Percentiles rank a stretch among this genome's conserved stretches.
phyloP scores from a whole-genome alignment of 2,797 vertebrate genomes.

The Lacerta agilis region DNA sequence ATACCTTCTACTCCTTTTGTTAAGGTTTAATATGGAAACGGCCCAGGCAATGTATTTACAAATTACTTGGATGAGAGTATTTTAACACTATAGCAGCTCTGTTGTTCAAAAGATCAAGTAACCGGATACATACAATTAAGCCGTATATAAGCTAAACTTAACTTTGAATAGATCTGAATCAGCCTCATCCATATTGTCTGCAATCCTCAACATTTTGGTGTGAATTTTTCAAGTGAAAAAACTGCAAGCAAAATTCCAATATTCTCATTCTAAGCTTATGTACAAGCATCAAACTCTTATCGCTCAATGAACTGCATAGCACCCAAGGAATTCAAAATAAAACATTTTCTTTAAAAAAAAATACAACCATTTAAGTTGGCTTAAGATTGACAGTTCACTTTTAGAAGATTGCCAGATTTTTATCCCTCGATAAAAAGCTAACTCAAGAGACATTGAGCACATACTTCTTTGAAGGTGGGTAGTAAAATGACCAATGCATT shows the following conservation, averaged over 20 bases:
- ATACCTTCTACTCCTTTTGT: not conserved
- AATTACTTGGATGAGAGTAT: not conserved
- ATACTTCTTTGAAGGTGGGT: not conserved
- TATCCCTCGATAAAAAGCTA: not conserved
- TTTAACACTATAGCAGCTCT: not conserved
- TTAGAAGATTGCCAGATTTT: conserved; percentile 46
- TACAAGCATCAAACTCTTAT: conserved; percentile 63
- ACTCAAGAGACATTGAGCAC: not conserved
- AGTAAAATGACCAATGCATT: not conserved
- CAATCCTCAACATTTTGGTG: not conserved
- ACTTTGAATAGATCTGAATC: fast-evolving
- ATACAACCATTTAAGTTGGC: not conserved
- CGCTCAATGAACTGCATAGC: conserved; percentile 65
- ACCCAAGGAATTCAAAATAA: conserved; percentile 61
- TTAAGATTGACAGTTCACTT: not conserved
- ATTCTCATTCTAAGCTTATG: conserved; percentile 55
- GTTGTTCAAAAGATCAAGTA: conserved; percentile 3
- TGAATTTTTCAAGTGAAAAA: conserved; percentile 38
- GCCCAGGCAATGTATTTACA: not conserved
- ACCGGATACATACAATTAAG: not conserved
- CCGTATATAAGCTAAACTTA: conserved; percentile 40
- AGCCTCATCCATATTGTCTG: conserved; percentile 16
- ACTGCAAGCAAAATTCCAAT: conserved; percentile 48
- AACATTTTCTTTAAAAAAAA: conserved; percentile 57
- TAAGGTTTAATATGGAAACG: too few species aligned